phyloP scores from a whole-genome alignment of 2,797 vertebrate genomes.

The Scolopax rusticola region DNA sequence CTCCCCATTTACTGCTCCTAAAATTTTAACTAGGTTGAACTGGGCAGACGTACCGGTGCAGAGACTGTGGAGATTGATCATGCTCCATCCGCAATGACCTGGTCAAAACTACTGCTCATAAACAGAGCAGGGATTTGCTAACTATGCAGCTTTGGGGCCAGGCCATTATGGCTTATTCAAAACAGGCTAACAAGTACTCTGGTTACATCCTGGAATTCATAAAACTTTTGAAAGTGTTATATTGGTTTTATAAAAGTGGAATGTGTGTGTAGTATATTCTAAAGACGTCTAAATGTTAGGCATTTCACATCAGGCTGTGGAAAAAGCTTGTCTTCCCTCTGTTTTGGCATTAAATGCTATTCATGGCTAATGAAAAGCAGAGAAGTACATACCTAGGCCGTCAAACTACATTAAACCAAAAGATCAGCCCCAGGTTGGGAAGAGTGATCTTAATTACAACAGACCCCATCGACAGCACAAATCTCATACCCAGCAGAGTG shows the following conservation, averaged over 20 bases:
- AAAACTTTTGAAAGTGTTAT: constrained; percentile 75
- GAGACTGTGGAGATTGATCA: constrained; percentile 12
- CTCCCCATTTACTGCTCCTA: constrained; percentile 21
- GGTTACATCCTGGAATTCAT: constrained; percentile 79
- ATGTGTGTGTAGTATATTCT: constrained; percentile 65
- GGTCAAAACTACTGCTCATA: constrained; percentile 62
- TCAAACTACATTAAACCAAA: constrained; percentile 62
- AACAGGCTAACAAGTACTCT: constrained; percentile 74
- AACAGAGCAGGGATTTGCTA: constrained; percentile 75
- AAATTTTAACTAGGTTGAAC: constrained; percentile 39
- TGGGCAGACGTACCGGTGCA: background rate
- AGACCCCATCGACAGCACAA: constrained; percentile 35
- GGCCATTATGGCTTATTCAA: constrained; percentile 70
- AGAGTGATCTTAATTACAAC: constrained; percentile 32
- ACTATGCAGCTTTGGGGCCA: constrained; percentile 73
- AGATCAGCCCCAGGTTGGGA: constrained; percentile 52
- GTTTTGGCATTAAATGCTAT: constrained; percentile 59
- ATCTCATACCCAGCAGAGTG: background rate
- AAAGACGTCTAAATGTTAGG: constrained; percentile 68
- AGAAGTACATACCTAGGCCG: constrained; percentile 53
- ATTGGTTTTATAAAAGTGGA: constrained; percentile 77
- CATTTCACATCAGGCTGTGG: constrained; percentile 72
- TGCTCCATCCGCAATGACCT: constrained; percentile 31
- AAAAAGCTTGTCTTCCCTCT: constrained; percentile 52
- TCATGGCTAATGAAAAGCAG: constrained; percentile 78